Evolutionary conservation across 2,888 invertebrate species (phyloP), one percentile per base, ranked within the genome.

Genomic region (Drosophila neonasuta): DNA sequence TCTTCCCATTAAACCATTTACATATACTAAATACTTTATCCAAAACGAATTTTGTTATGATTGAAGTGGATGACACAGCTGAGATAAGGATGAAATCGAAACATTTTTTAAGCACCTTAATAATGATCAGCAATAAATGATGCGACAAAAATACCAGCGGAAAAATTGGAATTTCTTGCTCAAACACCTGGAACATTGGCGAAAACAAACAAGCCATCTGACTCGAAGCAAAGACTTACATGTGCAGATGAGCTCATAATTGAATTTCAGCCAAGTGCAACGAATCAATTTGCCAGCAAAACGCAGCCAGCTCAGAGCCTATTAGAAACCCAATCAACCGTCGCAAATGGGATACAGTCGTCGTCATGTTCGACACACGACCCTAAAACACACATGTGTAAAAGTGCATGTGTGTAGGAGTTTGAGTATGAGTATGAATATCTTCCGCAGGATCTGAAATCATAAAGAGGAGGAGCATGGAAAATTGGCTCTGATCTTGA

Each of bases 161-260:
- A 71, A 58, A 85, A 89, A 88, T 89, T 67, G 59, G 51, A 87
- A 87, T 89, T 89, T 89, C 87, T 77, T 86, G 88, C 78, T 80
- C 80, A 79, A 88, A 87, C 85, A 89, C 75, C 89, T 89, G 89
- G 86, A 89, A 88, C 86, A 88, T 84, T 73, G 77, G 64, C 71
- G 66, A 71, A 75, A 55, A 63, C 77, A 80, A 82, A 79, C 71
- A 80, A 75, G 68, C 71, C 29, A 32, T 46, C 13, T 20, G 15
- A 52, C 8, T 15, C 39, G 13, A 45, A 29, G 24, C 30, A 66
- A 44, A 50, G 17, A 13, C 13, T n/a, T 20, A 13, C 30, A 56
- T 49, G 44, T 49, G 13, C 51, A 66, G 66, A 73, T 52, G 69
- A 71, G 61, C 60, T 67, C 65, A 51, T 75, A 64, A 88, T 86